These are phyloP conservation scores for Pteromalus puparum DNA, from an alignment of 1,140 invertebrate species.

Conservation along the genomic window DNA sequence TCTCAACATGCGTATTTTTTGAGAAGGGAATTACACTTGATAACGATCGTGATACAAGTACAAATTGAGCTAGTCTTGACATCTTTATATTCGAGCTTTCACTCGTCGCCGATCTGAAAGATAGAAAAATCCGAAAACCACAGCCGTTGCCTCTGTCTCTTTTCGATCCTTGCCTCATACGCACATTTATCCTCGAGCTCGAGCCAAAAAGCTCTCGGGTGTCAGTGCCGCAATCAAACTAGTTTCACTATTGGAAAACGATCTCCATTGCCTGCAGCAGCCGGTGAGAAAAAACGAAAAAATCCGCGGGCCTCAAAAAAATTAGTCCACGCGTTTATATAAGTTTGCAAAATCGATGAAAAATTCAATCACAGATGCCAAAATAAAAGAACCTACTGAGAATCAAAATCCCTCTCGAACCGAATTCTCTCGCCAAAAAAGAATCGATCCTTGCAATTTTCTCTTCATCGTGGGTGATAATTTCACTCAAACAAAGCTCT, in stretches of 20 bases:
- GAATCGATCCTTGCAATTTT: not conserved
- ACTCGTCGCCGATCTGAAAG: too few species aligned
- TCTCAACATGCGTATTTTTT: not conserved
- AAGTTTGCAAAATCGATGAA: not conserved
- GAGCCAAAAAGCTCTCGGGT: too few species aligned
- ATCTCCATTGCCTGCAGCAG: not conserved
- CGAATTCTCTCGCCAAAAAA: not conserved
- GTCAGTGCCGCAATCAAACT: not conserved
- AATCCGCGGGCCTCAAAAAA: not conserved
- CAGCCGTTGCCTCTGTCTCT: too few species aligned
- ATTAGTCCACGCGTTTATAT: not conserved
- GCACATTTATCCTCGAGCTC: not conserved
- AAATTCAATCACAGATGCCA: not conserved
- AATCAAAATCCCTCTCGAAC: not conserved
- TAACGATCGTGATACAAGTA: not conserved
- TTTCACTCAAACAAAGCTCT: not conserved
- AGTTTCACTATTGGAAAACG: slow-evolving; percentile 16
- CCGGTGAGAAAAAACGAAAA: not conserved
- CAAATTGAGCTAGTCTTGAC: not conserved
- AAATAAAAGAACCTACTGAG: not conserved
- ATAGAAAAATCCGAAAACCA: too few species aligned
- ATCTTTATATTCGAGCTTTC: not conserved
- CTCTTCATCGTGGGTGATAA: not conserved
- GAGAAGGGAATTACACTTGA: slow-evolving; percentile 6
- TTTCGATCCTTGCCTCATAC: too few species aligned